Base-by-base conservation (phyloP, 92 coral and sea anemone genomes). In the Palythoa heliodiscus region DNA sequence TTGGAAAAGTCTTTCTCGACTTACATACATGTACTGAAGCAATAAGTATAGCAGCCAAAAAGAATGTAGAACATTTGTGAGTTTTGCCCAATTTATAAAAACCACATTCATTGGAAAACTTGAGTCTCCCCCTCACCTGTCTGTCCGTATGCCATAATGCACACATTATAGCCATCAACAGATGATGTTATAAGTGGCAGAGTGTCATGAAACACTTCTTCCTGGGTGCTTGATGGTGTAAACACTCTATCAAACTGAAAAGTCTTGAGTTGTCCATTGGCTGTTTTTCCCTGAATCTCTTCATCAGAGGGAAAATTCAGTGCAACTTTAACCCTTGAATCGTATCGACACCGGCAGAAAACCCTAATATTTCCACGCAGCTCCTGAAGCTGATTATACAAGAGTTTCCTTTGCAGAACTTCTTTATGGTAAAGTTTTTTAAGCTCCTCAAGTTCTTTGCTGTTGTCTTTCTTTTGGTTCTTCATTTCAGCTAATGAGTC, bases 111-210 rank as follows among this genome's bases (percentile, higher is more conserved):
- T 9, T 54, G 1, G 1, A 29, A 29, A 29, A 29, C 1, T 29
- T 29, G 0, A 29, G 35, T 29, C 1, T 29, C 20, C 23, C 22
- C 35, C 76, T 78, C 77, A 92, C 98, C 98, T 83, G 98, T 94
- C 63, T 94, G 98, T 4, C 98, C 98, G 87, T 94, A 94, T 0
- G 98, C 98, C 91, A 94, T 90, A 58, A 94, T 92, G 55, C 98
- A 94, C 57, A 94, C 98, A 83, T 94, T 94, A 77, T 94, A 94
- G 2, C 98, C 98, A 86, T 94, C 98, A 60, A 90, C 98, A 84
- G 93, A 92, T 1, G 98, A 94, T 14, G 95, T 90, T 55, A 94
- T 90, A 19, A 94, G 89, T 7, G 93, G 95, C 73, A 92, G 83
- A 1, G 98, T 94, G 68, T 94, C 98, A 24, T 80, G 91, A 58